Evolutionary conservation across 2,113 vertebrate genomes (phyloP).

Genomic region (Petrocephalus microphthalmus): DNA sequence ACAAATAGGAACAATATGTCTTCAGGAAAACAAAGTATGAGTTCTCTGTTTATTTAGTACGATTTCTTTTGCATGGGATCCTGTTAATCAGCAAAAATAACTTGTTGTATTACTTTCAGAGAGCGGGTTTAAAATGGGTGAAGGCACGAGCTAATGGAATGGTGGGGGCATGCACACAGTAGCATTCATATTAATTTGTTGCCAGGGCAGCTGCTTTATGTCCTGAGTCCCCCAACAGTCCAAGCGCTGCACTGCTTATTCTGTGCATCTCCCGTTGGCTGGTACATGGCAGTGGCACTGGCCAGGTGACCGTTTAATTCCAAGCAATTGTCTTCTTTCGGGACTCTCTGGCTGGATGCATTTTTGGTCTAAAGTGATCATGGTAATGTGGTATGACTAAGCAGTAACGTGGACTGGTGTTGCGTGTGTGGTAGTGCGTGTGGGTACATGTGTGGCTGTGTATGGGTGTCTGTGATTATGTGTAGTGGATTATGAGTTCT

Average conservation of each 20-base stretch:
- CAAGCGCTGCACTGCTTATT: constrained; percentile 30
- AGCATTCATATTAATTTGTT: constrained; percentile 33
- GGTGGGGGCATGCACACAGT: not conserved
- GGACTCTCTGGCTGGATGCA: not conserved
- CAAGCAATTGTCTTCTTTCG: not conserved
- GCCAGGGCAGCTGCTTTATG: constrained; percentile 39
- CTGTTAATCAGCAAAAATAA: not conserved
- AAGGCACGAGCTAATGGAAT: not conserved
- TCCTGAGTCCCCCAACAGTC: constrained; percentile 21
- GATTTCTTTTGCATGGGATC: not conserved
- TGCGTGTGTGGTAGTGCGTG: not conserved
- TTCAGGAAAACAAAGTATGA: not conserved
- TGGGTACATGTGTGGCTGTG: not conserved
- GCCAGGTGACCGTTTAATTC: not conserved
- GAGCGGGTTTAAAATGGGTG: not conserved
- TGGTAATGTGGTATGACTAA: not conserved
- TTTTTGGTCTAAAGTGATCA: not conserved
- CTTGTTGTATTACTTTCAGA: not conserved
- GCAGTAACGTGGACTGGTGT: not conserved
- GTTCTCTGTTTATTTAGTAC: not conserved
- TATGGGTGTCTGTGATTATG: constrained; percentile 10
- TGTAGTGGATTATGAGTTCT: constrained; percentile 19
- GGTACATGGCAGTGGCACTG: not conserved
- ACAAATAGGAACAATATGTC: not conserved
- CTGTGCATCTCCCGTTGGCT: not conserved